Percentiles rank a stretch among this genome's conserved stretches.
These are phyloP conservation scores for Drosophila persimilis DNA, from an alignment of 1,140 invertebrate genomes.

Conservation along the genomic window DNA sequence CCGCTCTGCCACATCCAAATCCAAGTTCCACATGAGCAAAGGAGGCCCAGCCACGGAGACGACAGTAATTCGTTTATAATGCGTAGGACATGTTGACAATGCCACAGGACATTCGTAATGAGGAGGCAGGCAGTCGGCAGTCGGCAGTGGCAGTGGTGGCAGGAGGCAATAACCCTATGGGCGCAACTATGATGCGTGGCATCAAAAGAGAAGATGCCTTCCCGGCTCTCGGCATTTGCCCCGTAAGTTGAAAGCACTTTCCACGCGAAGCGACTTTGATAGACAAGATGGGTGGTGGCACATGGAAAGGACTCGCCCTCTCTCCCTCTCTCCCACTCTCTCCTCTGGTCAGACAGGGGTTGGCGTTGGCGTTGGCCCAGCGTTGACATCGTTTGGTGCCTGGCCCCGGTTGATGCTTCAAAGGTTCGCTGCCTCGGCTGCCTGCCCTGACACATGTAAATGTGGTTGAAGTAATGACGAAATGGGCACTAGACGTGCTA, in stretches of 20 bases:
- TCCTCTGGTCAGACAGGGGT: conserved; percentile 67
- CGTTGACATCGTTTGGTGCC: conserved; percentile 56
- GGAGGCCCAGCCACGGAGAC: conserved; percentile 41
- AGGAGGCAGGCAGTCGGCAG: conserved; percentile 42
- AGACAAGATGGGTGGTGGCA: conserved; percentile 40
- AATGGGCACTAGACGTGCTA: conserved; percentile 73
- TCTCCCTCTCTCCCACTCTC: no score
- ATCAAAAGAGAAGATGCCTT: conserved; percentile 73
- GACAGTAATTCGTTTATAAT: conserved; percentile 82
- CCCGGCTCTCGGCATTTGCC: conserved; percentile 40
- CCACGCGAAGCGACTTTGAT: conserved; percentile 60
- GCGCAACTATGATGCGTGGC: conserved; percentile 20
- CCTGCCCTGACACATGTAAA: conserved; percentile 78
- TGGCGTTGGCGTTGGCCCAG: conserved; percentile 30
- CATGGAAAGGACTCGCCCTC: conserved; percentile 3
- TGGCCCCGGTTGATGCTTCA: conserved; percentile 57
- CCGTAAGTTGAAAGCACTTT: conserved; percentile 69
- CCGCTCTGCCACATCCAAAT: conserved; percentile 41
- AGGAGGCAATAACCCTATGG: background rate
- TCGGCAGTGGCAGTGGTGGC: no score
- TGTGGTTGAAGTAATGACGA: conserved; percentile 82
- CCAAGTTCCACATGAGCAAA: conserved; percentile 15
- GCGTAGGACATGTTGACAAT: conserved; percentile 82
- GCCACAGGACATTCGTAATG: conserved; percentile 81
- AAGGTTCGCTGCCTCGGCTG: conserved; percentile 50